phyloP scores from a whole-genome alignment of 2,113 vertebrate species.

The Pleuronectes platessa region DNA sequence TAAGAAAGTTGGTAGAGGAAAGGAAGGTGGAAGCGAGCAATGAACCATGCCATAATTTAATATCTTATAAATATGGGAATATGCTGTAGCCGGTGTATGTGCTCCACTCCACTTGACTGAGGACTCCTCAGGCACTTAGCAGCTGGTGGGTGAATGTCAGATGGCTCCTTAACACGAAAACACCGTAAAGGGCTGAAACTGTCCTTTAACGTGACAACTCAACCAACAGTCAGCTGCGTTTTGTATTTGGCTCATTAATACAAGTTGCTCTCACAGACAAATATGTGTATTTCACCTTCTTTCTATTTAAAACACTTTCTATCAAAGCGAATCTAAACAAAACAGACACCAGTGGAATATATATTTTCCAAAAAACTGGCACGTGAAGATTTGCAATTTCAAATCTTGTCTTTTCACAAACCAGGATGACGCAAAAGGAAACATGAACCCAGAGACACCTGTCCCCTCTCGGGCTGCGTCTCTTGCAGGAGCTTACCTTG shows the following conservation, averaged over 20 bases:
- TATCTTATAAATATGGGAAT: slow-evolving; percentile 8
- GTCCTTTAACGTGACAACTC: slow-evolving; percentile 10
- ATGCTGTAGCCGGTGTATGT: neutral
- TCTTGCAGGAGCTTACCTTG: slow-evolving; percentile 84
- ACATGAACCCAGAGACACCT: neutral
- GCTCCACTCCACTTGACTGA: neutral
- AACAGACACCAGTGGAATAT: too few species aligned
- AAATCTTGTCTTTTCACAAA: neutral
- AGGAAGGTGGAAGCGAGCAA: slow-evolving; percentile 29
- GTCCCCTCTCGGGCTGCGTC: neutral
- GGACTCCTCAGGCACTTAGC: neutral
- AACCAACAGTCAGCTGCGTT: neutral
- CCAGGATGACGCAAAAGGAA: neutral
- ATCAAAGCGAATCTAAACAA: too few species aligned
- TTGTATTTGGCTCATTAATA: slow-evolving; percentile 8
- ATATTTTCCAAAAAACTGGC: too few species aligned
- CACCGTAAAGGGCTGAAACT: neutral
- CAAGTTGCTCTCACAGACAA: neutral
- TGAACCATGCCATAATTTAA: slow-evolving; percentile 15
- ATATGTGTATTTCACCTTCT: neutral
- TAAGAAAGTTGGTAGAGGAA: slow-evolving; percentile 39
- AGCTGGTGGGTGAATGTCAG: slow-evolving; percentile 16
- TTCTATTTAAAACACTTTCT: too few species aligned
- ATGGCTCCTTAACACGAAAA: neutral
- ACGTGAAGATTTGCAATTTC: neutral